phyloP scores from a whole-genome alignment of 2,888 invertebrate species.

The Quadriops clusia region DNA sequence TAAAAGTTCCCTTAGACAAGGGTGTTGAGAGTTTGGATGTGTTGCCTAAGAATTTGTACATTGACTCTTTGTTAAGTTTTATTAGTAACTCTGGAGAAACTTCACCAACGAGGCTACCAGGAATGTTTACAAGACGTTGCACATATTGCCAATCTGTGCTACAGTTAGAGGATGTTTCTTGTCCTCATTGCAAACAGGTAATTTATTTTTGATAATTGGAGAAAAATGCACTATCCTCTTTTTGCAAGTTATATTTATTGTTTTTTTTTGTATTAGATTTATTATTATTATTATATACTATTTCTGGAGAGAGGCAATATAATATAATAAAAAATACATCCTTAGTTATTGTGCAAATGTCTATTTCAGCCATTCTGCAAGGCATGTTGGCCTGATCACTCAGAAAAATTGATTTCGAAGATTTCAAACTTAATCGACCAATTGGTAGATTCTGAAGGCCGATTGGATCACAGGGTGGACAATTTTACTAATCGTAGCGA shows the following conservation, averaged over 20 bases:
- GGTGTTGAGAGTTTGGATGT: slow-evolving; percentile 41
- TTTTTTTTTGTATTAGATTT: no score
- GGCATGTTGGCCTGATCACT: slow-evolving; percentile 48
- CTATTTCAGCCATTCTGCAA: slow-evolving; percentile 45
- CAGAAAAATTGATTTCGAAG: slow-evolving; percentile 46
- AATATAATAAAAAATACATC: no score
- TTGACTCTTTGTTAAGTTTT: slow-evolving; percentile 43
- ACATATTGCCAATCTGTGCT: slow-evolving; percentile 32
- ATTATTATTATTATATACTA: no score
- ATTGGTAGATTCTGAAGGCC: slow-evolving; percentile 40
- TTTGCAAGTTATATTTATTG: neutral
- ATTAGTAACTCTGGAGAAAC: slow-evolving; percentile 28
- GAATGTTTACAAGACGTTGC: slow-evolving; percentile 23
- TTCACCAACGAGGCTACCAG: slow-evolving; percentile 4
- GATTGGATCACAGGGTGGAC: slow-evolving; percentile 44
- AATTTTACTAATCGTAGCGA: slow-evolving; percentile 46
- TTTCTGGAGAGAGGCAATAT: no score
- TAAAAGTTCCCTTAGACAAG: slow-evolving; percentile 36
- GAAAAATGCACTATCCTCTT: neutral
- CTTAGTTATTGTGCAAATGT: neutral
- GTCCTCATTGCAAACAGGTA: slow-evolving; percentile 52
- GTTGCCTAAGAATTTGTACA: slow-evolving; percentile 57
- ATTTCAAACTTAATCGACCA: slow-evolving; percentile 44
- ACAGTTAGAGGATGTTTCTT: slow-evolving; percentile 29
- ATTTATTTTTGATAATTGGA: slow-evolving; percentile 8